phyloP scores from a whole-genome alignment of 2,797 vertebrate species.

The Enteromius paludinosus region DNA sequence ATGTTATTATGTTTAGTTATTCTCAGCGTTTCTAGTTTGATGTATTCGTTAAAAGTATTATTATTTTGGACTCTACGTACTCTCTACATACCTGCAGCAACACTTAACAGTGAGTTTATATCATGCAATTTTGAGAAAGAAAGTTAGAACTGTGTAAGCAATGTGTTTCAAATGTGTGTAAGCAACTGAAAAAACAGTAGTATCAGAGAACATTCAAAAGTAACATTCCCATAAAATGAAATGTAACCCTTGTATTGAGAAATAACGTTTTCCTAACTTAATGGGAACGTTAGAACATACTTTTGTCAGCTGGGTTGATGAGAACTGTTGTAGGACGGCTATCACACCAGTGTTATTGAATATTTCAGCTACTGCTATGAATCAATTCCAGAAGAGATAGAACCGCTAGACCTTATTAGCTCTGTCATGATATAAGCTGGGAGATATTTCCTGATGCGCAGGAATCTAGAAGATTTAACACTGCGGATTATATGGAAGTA shows the following conservation, averaged over 20 bases:
- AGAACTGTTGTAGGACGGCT: not conserved
- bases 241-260: not conserved
- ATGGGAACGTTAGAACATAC: not conserved
- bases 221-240: not conserved
- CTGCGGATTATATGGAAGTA: slow-evolving; percentile 35
- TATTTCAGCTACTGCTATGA: not conserved
- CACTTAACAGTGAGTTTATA: too few relatives aligned
- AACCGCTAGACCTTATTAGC: not conserved
- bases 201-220: not conserved
- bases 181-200: too few relatives aligned
- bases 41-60: too few relatives aligned
- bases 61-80: too few relatives aligned
- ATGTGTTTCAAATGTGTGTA: too few relatives aligned
- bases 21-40: too few relatives aligned
- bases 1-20: too few relatives aligned
- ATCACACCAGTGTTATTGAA: not conserved
- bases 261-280: not conserved
- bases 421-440: not conserved
- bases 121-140: too few relatives aligned
- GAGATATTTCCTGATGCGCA: slow-evolving; percentile 1
- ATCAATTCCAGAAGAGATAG: not conserved
- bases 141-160: too few relatives aligned
- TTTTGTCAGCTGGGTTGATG: not conserved
- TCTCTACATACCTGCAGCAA: too few relatives aligned
- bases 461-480: slow-evolving; percentile 49